phyloP scores from a whole-genome alignment of 2,113 vertebrate genomes.

The Gopherus evgoodei region DNA sequence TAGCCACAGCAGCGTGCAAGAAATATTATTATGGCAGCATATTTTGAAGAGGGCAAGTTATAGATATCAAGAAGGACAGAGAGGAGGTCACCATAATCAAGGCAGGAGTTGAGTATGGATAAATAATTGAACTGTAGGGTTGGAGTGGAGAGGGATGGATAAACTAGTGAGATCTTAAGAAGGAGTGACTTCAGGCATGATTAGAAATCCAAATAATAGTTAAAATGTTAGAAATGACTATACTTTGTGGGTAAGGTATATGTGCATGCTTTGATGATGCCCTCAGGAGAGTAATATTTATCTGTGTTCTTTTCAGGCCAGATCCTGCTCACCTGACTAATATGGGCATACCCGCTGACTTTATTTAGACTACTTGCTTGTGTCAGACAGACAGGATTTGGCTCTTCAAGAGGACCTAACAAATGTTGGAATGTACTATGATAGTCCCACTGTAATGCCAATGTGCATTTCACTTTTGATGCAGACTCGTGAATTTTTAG shows the following conservation, averaged over 20 bases:
- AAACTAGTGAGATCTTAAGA: background rate
- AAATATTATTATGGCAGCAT: background rate
- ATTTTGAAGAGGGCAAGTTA: background rate
- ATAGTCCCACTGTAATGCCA: background rate
- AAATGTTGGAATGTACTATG: background rate
- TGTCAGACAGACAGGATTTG: background rate
- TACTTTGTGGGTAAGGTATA: background rate
- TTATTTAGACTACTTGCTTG: background rate
- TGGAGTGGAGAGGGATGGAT: background rate
- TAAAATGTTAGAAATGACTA: accelerated
- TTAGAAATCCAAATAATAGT: background rate
- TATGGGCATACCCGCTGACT: background rate
- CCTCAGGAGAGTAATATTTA: background rate
- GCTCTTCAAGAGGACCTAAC: background rate
- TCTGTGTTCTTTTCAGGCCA: background rate
- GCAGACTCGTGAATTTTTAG: accelerated
- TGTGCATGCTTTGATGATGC: background rate
- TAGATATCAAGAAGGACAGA: background rate
- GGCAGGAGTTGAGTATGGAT: accelerated
- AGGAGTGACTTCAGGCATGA: background rate
- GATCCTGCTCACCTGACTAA: background rate
- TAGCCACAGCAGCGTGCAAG: background rate
- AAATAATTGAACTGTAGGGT: accelerated
- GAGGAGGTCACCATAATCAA: background rate
- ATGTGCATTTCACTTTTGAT: background rate